Evolutionary conservation across 2,797 vertebrate species (phyloP).

Genomic region (Sus cebifrons): DNA sequence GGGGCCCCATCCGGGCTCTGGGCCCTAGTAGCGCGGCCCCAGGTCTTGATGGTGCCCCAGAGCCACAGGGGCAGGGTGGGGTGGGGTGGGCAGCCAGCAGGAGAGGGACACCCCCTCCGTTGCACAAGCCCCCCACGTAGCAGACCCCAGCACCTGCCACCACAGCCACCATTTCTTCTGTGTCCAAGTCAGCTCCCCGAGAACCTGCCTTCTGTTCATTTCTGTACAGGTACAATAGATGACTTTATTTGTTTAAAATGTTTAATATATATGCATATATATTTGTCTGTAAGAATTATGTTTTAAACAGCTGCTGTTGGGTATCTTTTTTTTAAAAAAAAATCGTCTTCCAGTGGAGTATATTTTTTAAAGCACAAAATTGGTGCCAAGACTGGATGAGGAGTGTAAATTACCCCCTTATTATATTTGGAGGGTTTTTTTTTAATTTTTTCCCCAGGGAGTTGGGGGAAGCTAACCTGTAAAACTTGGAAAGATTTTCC

Average conservation of each 20-base stretch:
- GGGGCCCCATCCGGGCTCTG: neutral
- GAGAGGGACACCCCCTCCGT: neutral
- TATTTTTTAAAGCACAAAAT: constrained; percentile 91
- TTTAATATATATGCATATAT: constrained; percentile 91
- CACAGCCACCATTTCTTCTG: constrained; percentile 76
- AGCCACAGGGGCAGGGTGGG: neutral
- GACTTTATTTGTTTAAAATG: constrained; percentile 91
- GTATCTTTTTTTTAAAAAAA: constrained; percentile 85
- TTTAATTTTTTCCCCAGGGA: neutral
- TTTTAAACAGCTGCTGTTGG: constrained; percentile 93
- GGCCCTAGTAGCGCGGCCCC: neutral
- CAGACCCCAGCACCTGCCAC: constrained; percentile 79
- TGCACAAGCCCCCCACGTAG: constrained; percentile 28
- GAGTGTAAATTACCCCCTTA: constrained; percentile 77
- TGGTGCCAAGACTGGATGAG: constrained; percentile 90
- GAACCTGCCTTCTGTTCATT: constrained; percentile 79
- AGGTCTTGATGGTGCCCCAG: neutral
- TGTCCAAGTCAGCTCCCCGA: constrained; percentile 81
- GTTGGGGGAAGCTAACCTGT: neutral
- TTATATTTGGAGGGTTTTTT: constrained; percentile 77
- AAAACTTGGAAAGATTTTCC: constrained; percentile 69
- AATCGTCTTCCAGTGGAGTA: constrained; percentile 88
- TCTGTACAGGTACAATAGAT: constrained; percentile 91
- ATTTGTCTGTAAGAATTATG: constrained; percentile 89
- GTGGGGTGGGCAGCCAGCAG: accelerated